These are phyloP conservation scores for Dicyrtomina minuta DNA, from an alignment of 2,888 invertebrate species.

Conservation along the genomic window DNA sequence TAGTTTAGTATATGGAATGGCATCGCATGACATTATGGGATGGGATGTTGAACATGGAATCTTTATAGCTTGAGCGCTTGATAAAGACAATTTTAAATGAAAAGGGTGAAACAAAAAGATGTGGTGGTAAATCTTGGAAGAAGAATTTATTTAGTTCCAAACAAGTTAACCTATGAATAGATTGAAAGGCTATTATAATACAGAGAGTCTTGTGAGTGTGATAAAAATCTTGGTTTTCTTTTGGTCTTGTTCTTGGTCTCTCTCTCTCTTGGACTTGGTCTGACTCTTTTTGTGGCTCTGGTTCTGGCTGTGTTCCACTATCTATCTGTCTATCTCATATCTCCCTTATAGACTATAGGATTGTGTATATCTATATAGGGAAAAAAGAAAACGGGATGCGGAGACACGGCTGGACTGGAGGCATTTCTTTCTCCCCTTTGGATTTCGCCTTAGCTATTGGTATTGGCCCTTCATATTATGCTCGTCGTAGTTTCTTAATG, in stretches of 20 bases:
- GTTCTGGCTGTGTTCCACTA: too few relatives aligned
- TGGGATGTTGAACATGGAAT: background rate
- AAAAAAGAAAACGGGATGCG: background rate
- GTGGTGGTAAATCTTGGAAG: conserved; percentile 6
- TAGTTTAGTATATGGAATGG: too few relatives aligned
- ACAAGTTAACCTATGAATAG: conserved; percentile 26
- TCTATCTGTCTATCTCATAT: too few relatives aligned
- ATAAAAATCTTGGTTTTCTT: conserved; percentile 13
- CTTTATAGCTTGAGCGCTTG: too few relatives aligned
- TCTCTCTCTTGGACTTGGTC: background rate
- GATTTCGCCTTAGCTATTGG: too few relatives aligned
- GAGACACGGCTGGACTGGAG: background rate
- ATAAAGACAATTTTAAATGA: background rate
- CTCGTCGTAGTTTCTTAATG: too few relatives aligned
- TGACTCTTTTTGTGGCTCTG: too few relatives aligned
- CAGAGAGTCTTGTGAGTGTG: conserved; percentile 10
- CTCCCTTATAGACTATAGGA: too few relatives aligned
- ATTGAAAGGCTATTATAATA: conserved; percentile 23
- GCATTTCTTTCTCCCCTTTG: too few relatives aligned
- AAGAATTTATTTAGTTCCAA: conserved; percentile 23
- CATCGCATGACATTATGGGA: too few relatives aligned
- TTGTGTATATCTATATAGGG: too few relatives aligned
- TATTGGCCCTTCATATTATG: too few relatives aligned
- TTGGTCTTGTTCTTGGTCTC: background rate
- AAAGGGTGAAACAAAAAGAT: background rate